Base-by-base conservation (phyloP, 2,797 vertebrate species). In the Morus bassanus region DNA sequence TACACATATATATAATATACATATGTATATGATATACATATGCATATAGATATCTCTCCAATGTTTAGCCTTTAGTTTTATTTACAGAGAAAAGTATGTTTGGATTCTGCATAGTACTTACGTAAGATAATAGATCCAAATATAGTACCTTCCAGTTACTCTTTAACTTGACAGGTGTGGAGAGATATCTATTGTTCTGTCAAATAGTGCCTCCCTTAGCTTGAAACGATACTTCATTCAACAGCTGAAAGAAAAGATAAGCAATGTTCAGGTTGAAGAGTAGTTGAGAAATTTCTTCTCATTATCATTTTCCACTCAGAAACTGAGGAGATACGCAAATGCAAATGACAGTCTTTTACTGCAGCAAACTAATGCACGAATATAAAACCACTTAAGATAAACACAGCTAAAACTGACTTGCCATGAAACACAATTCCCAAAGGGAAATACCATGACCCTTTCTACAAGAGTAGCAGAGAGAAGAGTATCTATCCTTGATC, bases 1-100 rank as follows among this genome's bases (percentile, higher is more conserved):
- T 21, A 35, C 6, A 25, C 7, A 9, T 22, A 59, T 16, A 28
- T 64, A 35, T n/a, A 37, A 86, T 80, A 60, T 37, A 28, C 4
- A 2, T 46, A 30, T 39, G 5, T 27, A 33, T 57, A 21, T 92
- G 33, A 86, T 73, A 57, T 13, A 46, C 10, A 33, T 59, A 28
- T 33, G 13, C 33, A 31, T 79, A 41, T 82, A 54, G 6, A 15
- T 51, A 5, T 35, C 23, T 76, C 24, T 43, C n/a, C 33, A 84
- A n/a, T 95, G 84, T 94, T 96, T 94, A 95, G 79, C 77, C 67
- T 93, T 96, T 93, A 96, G 80, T 46, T 97, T 95, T 96, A 94
- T 96, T 94, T 96, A 84, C 37, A 89, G 77, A 54, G 53, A 86
- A 88, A 97, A 68, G 15, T 51, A 67, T 91, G 59, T 96, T 96